Base-by-base conservation (phyloP, 2,113 vertebrate genomes). In the Salminus brasiliensis region DNA sequence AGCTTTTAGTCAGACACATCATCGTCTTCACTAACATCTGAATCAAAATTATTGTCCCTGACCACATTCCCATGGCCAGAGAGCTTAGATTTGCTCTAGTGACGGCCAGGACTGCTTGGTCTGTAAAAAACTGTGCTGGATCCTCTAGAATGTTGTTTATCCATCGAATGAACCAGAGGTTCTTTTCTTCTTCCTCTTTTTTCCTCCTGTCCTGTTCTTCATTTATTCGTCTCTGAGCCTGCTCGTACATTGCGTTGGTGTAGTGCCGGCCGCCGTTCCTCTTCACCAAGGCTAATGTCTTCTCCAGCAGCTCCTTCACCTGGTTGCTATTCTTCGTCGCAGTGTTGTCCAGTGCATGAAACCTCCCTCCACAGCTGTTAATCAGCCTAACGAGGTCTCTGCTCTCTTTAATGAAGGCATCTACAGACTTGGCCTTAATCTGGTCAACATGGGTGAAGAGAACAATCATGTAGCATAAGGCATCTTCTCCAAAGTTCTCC, bases 401-500 rank as follows among this genome's bases (percentile, higher is more conserved):
- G 0, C 83, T 87, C 30, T 87, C 70, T 2, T 16, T 15, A 7
- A 87, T 0, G 29, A 29, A 81, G 3, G 76, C 60, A 0, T 83
- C 3, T 16, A 81, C 1, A 60, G 86, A 21, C 66, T 66, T 86
- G 15, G 4, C 15, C 2, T 8, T 18, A 0, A 91, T 71, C 55
- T 77, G 30, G 74, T 93, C 89, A 27, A 43, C 79, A 13, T 83
- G 82, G 11, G 88, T 91, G 39, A 92, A 91, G 36, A 92, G 45
- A 60, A 90, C 71, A 0, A 90, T 71, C 25, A 16, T 88, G 32
- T 85, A 88, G 2, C 2, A 0, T 21, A 47, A 43, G 0, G 77
- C 73, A 1, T 85, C 79, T 0, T 0, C 0, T 5, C 87, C 86
- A 84, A 89, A 90, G 9, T 85, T 85, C 0, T 89, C 67, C 49